Conservation (phyloP, 2,113 vertebrate species). For the Lontra canadensis region DNA sequence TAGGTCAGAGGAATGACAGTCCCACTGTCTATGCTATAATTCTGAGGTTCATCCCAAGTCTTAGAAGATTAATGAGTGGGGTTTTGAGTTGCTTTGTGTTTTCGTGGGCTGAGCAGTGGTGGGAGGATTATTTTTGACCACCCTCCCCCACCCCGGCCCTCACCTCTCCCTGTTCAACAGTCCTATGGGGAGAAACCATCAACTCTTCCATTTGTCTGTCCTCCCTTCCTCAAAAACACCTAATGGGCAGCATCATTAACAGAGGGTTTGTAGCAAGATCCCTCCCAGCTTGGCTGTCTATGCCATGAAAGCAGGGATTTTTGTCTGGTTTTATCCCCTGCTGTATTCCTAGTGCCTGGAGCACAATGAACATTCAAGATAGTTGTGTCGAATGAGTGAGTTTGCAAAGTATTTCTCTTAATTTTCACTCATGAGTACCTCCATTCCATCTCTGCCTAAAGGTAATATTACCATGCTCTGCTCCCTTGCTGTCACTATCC, state of each 20-base stretch:
- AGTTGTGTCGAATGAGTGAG: neutral
- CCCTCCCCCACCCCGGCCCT: too few relatives aligned
- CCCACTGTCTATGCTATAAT: neutral
- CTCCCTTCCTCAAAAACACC: neutral
- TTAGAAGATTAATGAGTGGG: constrained; percentile 39
- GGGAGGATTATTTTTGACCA: neutral
- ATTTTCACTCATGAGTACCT: neutral
- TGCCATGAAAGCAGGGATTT: neutral
- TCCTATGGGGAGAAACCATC: neutral
- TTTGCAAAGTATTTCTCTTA: neutral
- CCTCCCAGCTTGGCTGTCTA: neutral
- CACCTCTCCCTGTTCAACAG: neutral
- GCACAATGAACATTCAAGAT: neutral
- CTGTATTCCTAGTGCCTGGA: neutral
- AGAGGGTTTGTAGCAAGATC: neutral
- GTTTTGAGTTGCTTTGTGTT: neutral
- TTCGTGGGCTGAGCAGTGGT: neutral
- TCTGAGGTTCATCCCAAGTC: neutral
- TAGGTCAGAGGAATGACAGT: constrained; percentile 16
- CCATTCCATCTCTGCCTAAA: neutral
- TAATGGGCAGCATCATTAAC: neutral
- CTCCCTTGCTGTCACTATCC: neutral
- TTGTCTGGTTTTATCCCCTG: neutral
- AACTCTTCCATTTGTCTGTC: neutral
- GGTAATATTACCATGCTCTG: neutral